Evolutionary conservation across 1,140 invertebrate species (phyloP).

Genomic region (Macrotrachela quadricornifera): DNA sequence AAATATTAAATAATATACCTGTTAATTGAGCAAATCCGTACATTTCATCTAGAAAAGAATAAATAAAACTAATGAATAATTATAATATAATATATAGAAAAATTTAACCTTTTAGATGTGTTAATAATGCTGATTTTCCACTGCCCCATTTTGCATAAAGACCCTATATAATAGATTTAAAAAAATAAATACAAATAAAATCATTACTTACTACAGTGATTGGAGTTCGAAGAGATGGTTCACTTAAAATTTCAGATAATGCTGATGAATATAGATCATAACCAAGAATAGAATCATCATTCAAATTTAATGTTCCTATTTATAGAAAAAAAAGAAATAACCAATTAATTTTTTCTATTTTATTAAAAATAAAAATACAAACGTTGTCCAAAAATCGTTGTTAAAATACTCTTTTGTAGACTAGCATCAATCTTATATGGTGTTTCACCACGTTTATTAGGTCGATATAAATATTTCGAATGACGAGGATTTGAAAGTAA

Average conservation of each 20-base stretch:
- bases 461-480: constrained; percentile 76
- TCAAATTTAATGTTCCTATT: constrained; percentile 67
- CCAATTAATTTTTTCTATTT: constrained; percentile 2
- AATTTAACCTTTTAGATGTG: constrained; percentile 48
- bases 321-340: too few relatives aligned
- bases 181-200: too few relatives aligned
- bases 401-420: constrained; percentile 75
- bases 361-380: constrained; percentile 27
- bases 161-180: constrained; percentile 30
- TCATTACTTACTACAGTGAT: constrained; percentile 47
- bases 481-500: constrained; percentile 80
- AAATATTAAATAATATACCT: too few relatives aligned
- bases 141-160: constrained; percentile 93
- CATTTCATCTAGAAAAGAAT: too few relatives aligned
- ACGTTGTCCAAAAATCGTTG: constrained; percentile 79
- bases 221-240: constrained; percentile 77
- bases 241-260: constrained; percentile 80
- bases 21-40: too few relatives aligned
- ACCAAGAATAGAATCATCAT: constrained; percentile 73
- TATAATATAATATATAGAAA: too few relatives aligned
- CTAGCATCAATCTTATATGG: constrained; percentile 90
- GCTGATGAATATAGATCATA: constrained; percentile 92
- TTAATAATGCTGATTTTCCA: constrained; percentile 83
- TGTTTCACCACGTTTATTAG: constrained; percentile 80
- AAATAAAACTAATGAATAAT: too few relatives aligned